Evolutionary conservation across 2,888 invertebrate genomes (phyloP).

Genomic region (Phytoseiulus persimilis): DNA sequence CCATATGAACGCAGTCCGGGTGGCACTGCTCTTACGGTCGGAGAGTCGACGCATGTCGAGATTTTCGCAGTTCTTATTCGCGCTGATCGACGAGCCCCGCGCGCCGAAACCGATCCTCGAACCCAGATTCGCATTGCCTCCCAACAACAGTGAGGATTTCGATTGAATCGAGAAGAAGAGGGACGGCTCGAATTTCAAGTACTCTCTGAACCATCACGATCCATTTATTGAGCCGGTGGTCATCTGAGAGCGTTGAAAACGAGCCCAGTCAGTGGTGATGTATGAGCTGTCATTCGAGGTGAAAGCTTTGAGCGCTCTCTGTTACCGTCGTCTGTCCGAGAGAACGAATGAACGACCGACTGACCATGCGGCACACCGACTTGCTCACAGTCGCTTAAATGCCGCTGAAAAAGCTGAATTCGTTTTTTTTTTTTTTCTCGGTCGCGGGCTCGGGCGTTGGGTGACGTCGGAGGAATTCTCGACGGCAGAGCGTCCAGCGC

Average conservation of each 20-base stretch:
- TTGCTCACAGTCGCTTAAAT: no score
- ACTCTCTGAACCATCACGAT: not conserved
- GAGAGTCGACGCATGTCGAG: no score
- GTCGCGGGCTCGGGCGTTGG: no score
- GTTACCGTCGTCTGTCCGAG: not conserved
- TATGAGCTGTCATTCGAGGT: not conserved
- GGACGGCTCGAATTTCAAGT: not conserved
- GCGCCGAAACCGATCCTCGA: not conserved
- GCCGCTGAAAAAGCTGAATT: no score
- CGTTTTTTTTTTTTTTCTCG: not conserved
- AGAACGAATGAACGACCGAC: not conserved
- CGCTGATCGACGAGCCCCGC: no score
- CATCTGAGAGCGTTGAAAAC: not conserved
- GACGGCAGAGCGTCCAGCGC: no score
- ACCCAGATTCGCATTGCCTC: no score
- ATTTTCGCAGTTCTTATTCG: no score
- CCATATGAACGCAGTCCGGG: no score
- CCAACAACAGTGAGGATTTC: not conserved
- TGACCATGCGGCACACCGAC: not conserved
- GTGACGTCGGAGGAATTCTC: no score
- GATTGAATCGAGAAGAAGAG: not conserved
- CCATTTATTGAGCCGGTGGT: not conserved
- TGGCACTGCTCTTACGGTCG: no score
- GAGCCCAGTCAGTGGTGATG: not conserved
- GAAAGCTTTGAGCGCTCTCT: not conserved